Evolutionary conservation across 1,140 invertebrate species (phyloP).

Genomic region (Ruditapes philippinarum): DNA sequence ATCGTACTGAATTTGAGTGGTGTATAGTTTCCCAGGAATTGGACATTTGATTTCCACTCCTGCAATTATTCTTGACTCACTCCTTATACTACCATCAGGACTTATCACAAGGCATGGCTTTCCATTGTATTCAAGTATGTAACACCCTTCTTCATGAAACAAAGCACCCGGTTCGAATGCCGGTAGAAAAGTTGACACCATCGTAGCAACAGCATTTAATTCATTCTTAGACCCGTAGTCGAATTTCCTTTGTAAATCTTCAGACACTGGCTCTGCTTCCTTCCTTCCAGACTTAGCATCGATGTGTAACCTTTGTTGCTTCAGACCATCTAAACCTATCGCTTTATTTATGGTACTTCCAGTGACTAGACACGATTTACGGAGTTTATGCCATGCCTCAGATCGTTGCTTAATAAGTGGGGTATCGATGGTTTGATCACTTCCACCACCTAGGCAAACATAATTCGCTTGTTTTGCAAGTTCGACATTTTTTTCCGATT

Average conservation of each 20-base stretch:
- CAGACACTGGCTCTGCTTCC: background rate
- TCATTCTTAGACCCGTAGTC: background rate
- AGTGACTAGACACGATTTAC: background rate
- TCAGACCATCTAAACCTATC: constrained; percentile 15
- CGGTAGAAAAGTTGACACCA: constrained; percentile 1
- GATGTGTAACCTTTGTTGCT: background rate
- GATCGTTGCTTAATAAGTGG: background rate
- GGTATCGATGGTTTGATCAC: background rate
- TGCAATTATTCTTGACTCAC: background rate
- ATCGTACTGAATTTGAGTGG: background rate
- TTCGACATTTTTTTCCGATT: background rate
- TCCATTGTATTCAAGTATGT: background rate
- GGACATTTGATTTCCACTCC: constrained; percentile 21
- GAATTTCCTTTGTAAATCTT: background rate
- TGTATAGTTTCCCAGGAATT: constrained; percentile 1
- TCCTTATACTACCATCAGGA: constrained; percentile 12
- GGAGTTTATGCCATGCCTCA: background rate
- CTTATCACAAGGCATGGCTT: background rate
- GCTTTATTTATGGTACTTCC: background rate
- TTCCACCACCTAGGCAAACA: background rate
- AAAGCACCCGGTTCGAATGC: background rate
- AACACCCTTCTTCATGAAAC: constrained; percentile 12
- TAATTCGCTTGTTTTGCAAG: background rate
- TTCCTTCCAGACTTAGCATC: background rate
- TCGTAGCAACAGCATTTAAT: constrained; percentile 17